phyloP scores from a whole-genome alignment of 2,113 vertebrate genomes.

The Turdus rufiventris region DNA sequence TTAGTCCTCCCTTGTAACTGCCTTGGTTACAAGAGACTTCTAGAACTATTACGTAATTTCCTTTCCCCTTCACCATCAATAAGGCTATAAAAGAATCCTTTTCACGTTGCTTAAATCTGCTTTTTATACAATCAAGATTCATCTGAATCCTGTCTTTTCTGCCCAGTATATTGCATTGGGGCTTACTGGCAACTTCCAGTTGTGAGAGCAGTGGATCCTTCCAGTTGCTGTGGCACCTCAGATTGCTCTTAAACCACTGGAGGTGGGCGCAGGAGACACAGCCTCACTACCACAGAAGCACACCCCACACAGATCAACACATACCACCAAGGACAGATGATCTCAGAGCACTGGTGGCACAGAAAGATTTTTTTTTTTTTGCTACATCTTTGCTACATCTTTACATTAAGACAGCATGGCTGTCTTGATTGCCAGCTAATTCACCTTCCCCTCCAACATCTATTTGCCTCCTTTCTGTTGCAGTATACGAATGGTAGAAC shows the following conservation, averaged over 20 bases:
- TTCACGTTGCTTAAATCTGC: background rate
- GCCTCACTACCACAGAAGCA: accelerated
- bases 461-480: background rate
- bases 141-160: background rate
- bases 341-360: background rate
- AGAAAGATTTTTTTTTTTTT: background rate
- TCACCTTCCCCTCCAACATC: background rate
- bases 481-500: background rate
- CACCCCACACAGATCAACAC: background rate
- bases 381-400: no score
- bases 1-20: background rate
- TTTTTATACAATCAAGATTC: background rate
- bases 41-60: background rate
- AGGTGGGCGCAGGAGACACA: background rate
- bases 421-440: background rate
- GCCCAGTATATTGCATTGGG: background rate
- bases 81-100: background rate
- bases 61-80: background rate
- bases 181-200: background rate
- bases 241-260: background rate
- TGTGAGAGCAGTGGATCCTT: background rate
- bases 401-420: background rate
- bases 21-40: background rate
- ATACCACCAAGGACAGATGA: background rate
- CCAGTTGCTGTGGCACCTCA: background rate